Percentiles rank a stretch among this genome's conserved stretches.
Conservation (phyloP, 2,113 vertebrate genomes). For the Gallinago jamesoni region DNA sequence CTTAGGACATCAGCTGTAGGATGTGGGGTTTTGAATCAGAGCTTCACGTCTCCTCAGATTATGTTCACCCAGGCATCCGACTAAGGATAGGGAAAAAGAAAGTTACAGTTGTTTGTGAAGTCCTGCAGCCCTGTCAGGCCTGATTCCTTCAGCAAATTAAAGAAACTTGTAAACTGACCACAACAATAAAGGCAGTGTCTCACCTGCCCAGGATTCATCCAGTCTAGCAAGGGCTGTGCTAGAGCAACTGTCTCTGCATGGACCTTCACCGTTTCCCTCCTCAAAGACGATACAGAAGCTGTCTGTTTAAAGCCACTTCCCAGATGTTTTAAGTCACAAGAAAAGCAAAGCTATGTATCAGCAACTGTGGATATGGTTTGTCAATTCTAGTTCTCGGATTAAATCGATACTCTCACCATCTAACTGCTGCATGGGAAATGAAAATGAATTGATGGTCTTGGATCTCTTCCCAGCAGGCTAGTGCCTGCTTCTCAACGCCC, state of each 20-base stretch:
- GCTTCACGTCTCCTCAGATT: not conserved
- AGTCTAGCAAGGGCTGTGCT: not conserved
- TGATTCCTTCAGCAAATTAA: not conserved
- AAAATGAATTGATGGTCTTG: slow-evolving; percentile 5
- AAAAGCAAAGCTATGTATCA: not conserved
- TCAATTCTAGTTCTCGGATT: not conserved
- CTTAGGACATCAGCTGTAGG: not conserved
- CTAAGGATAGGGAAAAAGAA: not conserved
- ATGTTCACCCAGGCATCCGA: not conserved
- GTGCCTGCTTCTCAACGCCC: not conserved
- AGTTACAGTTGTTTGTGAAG: not conserved
- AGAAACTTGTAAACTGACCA: not conserved
- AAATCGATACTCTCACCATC: not conserved
- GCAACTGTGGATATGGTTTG: not conserved
- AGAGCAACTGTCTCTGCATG: not conserved
- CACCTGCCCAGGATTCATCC: not conserved
- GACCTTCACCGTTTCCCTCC: not conserved
- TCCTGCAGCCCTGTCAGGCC: not conserved
- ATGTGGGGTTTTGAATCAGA: not conserved
- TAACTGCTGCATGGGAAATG: not conserved
- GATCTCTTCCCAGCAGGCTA: slow-evolving; percentile 4
- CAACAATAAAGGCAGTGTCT: not conserved
- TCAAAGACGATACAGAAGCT: not conserved
- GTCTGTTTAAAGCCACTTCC: not conserved
- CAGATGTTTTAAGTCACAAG: not conserved